Evolutionary conservation across 2,113 vertebrate genomes (phyloP), one percentile per base, ranked within the genome.

Genomic region (Corythoichthys haematopterus): DNA sequence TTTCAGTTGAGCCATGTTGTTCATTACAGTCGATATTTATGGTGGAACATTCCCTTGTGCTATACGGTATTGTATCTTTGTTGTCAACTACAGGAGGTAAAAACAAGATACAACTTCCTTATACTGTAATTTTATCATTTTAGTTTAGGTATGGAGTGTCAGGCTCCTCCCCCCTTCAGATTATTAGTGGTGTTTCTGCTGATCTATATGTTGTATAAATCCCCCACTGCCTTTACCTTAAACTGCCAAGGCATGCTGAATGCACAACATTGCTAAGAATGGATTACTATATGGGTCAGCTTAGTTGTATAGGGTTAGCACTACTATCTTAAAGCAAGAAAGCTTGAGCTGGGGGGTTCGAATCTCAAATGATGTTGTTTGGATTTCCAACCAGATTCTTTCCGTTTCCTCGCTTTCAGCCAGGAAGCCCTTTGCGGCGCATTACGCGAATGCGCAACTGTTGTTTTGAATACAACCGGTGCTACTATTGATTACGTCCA

Each of bases 401-500:
- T 50, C 36, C 8, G 20, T 38, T 38, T 35, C 48, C 11, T 37
- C 3, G 6, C 53, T 69, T 28, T 10, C 38, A 56, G 55, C 79
- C 78, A 64, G 75, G 70, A 70, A 75, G 55, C 63, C 35, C 66
- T 70, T 58, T 4, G 57, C 20, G 71, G 74, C 62, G 66, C 71
- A 73, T 80, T 77, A 87, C 85, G 82, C 87, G 84, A 28, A 28
- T 28, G 20, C 20, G 74, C 63, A 73, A 72, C 67, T 72, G 80
- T 84, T 85, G 79, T 82, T 78, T 83, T 84, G 84, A 86, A 84
- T 85, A 82, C 81, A 70, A 88, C 86, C 85, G 70, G 72, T 81
- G 84, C 72, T 82, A 67, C 82, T 85, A 89, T 87, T 79, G 85
- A 90, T 88, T 88, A 85, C 80, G 83, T 88, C 84, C 82, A 51